Percentiles rank a stretch among this genome's conserved stretches.
These are phyloP conservation scores for Ciona savignyi DNA, from an alignment of 23 tunicate genomes.

Conservation along the genomic window DNA sequence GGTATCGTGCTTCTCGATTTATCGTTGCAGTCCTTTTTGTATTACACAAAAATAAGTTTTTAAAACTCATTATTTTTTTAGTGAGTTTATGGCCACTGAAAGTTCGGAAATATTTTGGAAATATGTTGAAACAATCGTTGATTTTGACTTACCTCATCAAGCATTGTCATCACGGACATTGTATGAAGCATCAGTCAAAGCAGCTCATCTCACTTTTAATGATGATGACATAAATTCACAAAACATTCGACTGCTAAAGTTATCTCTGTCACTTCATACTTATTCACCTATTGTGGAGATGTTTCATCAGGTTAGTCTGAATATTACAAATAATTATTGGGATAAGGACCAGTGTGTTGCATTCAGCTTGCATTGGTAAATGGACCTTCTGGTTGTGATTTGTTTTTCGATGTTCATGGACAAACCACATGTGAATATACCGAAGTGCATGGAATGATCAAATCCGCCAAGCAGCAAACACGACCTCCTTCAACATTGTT, in stretches of 20 bases:
- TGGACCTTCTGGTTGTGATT: conserved; percentile 45
- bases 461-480: conserved; percentile 1
- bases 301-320: conserved; percentile 53
- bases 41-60: background rate
- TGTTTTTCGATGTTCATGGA: conserved; percentile 74
- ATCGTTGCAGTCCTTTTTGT: too few relatives aligned
- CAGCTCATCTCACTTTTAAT: conserved; percentile 19
- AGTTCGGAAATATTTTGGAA: conserved; percentile 61
- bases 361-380: conserved; percentile 51
- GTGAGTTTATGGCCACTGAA: conserved; percentile 85
- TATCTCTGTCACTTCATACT: conserved; percentile 76
- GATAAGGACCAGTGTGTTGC: too few relatives aligned
- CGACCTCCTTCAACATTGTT: conserved; percentile 22
- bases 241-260: conserved; percentile 50
- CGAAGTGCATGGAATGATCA: conserved; percentile 26
- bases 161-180: conserved; percentile 8
- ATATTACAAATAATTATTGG: too few relatives aligned
- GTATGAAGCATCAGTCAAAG: conserved; percentile 45
- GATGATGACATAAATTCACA: conserved; percentile 17
- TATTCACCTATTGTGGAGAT: conserved; percentile 94
- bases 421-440: conserved; percentile 40
- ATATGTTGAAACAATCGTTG: conserved; percentile 46
- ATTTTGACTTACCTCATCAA: background rate
- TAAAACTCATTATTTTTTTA: conserved; percentile 2
- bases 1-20: too few relatives aligned